These are phyloP conservation scores for Copsychus sechellarum DNA, from an alignment of 2,113 vertebrate species.

Conservation along the genomic window DNA sequence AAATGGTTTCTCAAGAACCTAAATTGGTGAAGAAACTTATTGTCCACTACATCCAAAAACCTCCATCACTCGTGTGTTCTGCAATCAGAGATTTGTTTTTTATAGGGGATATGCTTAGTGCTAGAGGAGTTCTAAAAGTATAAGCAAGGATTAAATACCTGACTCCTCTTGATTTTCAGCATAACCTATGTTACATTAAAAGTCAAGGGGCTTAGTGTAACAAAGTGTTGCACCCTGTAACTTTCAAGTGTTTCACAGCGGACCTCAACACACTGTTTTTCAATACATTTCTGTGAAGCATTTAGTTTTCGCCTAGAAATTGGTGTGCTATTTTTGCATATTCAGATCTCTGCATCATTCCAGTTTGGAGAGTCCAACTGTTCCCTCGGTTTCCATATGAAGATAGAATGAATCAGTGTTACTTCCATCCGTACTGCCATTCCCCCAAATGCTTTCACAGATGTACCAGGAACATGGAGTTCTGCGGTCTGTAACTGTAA, in stretches of 20 bases:
- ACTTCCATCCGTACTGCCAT: constrained; percentile 9
- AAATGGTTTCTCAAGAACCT: background rate
- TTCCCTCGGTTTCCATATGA: constrained; percentile 48
- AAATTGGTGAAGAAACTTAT: background rate
- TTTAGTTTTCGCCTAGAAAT: constrained; percentile 27
- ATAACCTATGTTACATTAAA: background rate
- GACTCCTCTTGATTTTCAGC: background rate
- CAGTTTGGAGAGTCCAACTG: constrained; percentile 55
- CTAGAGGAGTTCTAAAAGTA: background rate
- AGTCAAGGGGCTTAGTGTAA: background rate
- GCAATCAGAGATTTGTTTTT: background rate
- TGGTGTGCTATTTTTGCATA: constrained; percentile 32
- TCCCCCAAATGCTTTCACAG: constrained; percentile 55
- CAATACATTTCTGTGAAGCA: background rate
- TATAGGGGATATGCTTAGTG: background rate
- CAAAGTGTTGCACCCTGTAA: background rate
- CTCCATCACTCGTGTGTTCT: rapidly evolving
- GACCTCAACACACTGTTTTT: background rate
- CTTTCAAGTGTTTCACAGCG: background rate
- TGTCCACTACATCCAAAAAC: background rate
- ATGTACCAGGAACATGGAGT: constrained; percentile 57
- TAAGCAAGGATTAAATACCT: background rate
- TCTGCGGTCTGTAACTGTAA: background rate
- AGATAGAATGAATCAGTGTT: constrained; percentile 60
- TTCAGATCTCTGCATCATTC: constrained; percentile 31